Conservation (phyloP, 2,888 invertebrate genomes). For the Leptopilina drosophilae region DNA sequence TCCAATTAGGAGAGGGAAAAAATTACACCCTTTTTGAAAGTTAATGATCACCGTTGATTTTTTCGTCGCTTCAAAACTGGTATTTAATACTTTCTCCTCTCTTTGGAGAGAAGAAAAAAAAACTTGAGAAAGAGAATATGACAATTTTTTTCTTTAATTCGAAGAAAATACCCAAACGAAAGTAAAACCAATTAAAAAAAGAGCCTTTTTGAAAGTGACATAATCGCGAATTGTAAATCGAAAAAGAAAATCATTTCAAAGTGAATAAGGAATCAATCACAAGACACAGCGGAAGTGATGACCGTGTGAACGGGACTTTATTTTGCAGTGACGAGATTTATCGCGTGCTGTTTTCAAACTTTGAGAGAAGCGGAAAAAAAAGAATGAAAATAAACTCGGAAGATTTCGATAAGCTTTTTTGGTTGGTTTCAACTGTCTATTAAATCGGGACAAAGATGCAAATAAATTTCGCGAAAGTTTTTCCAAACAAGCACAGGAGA, state of each 20-base stretch:
- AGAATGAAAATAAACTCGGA: background rate
- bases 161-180: background rate
- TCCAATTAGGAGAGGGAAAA: constrained; percentile 3
- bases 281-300: constrained; percentile 21
- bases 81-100: constrained; percentile 12
- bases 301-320: constrained; percentile 28
- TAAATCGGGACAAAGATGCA: background rate
- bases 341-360: constrained; percentile 1
- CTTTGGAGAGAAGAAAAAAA: no score
- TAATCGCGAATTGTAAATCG: background rate
- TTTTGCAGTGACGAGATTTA: constrained; percentile 5
- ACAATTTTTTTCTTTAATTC: background rate
- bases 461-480: background rate
- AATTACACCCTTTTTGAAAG: constrained; percentile 9
- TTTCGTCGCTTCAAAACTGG: background rate
- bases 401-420: constrained; percentile 18
- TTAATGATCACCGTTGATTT: background rate
- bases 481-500: background rate
- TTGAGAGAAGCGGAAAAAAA: background rate
- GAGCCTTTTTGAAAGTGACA: constrained; percentile 12
- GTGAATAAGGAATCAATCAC: constrained; percentile 14
- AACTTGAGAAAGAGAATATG: no score
- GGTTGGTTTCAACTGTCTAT: constrained; percentile 16
- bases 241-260: constrained; percentile 7
- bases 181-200: background rate